A percentile compares a stretch with the other conserved stretches of the same genome.
These are phyloP conservation scores for Streptopelia turtur DNA, from an alignment of 2,797 vertebrate genomes.

Conservation along the genomic window DNA sequence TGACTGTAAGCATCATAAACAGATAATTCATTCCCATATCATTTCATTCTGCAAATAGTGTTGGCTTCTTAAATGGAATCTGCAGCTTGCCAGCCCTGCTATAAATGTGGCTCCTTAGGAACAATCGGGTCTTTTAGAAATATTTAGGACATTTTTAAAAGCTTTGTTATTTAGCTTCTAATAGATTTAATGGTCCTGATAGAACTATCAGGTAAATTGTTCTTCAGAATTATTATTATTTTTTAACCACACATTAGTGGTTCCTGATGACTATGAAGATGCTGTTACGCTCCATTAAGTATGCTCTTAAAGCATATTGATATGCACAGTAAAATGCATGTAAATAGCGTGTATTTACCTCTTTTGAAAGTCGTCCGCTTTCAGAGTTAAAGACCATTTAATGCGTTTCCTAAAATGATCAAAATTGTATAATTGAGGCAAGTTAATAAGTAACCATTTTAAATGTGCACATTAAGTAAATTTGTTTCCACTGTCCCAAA, in stretches of 20 bases:
- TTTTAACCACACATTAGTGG: slow-evolving; percentile 61
- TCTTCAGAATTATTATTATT: slow-evolving; percentile 50
- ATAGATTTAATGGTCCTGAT: background rate
- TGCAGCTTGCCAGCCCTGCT: background rate
- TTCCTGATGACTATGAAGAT: slow-evolving; percentile 34
- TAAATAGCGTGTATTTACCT: slow-evolving; percentile 1
- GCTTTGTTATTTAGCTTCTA: slow-evolving; percentile 52
- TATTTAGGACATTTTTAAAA: slow-evolving; percentile 11
- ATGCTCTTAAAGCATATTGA: slow-evolving; percentile 30
- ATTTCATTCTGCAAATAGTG: background rate
- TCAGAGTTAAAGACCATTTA: slow-evolving; percentile 22
- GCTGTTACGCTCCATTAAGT: background rate
- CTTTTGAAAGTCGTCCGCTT: slow-evolving; percentile 10
- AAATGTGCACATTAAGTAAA: background rate
- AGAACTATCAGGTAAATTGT: slow-evolving; percentile 48
- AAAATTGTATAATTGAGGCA: background rate
- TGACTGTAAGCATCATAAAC: background rate
- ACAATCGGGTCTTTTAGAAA: background rate
- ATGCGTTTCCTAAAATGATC: slow-evolving; percentile 16
- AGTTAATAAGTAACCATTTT: background rate
- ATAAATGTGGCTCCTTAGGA: background rate
- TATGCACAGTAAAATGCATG: slow-evolving; percentile 28
- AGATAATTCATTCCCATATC: background rate
- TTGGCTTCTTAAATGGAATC: background rate
- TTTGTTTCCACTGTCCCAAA: background rate